A percentile compares a stretch with the other conserved stretches of the same genome.
These are phyloP conservation scores for Eristalis tenax DNA, from an alignment of 2,888 invertebrate genomes.

Conservation along the genomic window DNA sequence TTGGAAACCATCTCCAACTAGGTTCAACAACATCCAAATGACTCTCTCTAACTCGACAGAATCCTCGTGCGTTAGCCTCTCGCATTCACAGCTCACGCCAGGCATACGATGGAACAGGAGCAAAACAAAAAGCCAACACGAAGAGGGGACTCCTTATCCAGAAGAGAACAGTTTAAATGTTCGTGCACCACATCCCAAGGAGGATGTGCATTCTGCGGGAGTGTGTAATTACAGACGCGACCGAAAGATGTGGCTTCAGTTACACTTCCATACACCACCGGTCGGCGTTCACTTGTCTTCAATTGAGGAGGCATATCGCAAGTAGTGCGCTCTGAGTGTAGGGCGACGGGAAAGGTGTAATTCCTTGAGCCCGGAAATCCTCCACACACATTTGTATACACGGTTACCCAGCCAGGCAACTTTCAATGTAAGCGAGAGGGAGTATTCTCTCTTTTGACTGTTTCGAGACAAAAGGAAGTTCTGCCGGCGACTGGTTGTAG, in stretches of 20 bases:
- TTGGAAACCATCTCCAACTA: neutral
- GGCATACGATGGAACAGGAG: neutral
- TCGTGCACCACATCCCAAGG: conserved; percentile 41
- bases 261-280: neutral
- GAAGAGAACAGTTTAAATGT: conserved; percentile 45
- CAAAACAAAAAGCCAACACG: neutral
- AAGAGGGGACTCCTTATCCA: conserved; percentile 38
- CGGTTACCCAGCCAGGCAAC: neutral
- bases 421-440: neutral
- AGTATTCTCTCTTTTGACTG: neutral
- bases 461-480: neutral
- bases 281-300: neutral
- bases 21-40: neutral
- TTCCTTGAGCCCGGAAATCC: neutral
- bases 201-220: conserved; percentile 42
- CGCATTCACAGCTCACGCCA: neutral
- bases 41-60: neutral
- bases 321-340: neutral
- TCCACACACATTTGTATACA: neutral
- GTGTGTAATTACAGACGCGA: conserved; percentile 50
- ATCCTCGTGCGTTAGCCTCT: neutral
- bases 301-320: neutral
- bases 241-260: neutral
- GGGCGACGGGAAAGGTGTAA: too few species aligned
- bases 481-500: neutral